These are phyloP conservation scores for Montipora efflorescens DNA, from an alignment of 64 coral and sea anemone species.

Conservation along the genomic window DNA sequence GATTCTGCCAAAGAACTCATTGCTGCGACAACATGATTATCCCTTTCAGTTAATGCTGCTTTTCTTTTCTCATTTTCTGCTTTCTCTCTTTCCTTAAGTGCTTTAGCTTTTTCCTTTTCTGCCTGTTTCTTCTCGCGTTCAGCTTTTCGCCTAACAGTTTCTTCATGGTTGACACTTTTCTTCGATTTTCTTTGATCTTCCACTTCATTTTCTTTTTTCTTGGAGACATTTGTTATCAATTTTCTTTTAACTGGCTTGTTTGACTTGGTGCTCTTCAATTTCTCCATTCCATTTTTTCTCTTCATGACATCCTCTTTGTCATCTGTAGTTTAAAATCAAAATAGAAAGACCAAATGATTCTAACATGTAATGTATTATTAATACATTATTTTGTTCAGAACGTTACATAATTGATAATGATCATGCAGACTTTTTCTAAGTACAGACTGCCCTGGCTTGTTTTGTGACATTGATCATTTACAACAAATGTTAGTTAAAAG, in stretches of 20 bases:
- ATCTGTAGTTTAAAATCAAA: background rate
- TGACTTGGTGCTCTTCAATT: background rate
- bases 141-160: background rate
- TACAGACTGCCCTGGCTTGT: too few species aligned
- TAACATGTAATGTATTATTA: too few species aligned
- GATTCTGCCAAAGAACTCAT: background rate
- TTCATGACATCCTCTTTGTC: conserved; percentile 25
- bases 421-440: too few species aligned
- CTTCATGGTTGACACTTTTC: background rate
- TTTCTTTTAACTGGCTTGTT: background rate
- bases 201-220: background rate
- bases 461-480: too few species aligned
- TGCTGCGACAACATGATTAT: background rate
- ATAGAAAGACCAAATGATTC: too few species aligned
- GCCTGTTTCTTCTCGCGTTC: background rate
- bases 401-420: too few species aligned
- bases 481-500: too few species aligned
- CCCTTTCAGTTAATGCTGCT: background rate
- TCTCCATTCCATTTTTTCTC: background rate
- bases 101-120: background rate
- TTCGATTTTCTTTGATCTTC: background rate
- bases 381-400: too few species aligned
- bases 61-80: conserved; percentile 1
- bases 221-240: too few species aligned
- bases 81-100: background rate